Evolutionary conservation across 2,888 invertebrate genomes (phyloP), one percentile per base, ranked within the genome.

Genomic region (Cephus rjabovi): DNA sequence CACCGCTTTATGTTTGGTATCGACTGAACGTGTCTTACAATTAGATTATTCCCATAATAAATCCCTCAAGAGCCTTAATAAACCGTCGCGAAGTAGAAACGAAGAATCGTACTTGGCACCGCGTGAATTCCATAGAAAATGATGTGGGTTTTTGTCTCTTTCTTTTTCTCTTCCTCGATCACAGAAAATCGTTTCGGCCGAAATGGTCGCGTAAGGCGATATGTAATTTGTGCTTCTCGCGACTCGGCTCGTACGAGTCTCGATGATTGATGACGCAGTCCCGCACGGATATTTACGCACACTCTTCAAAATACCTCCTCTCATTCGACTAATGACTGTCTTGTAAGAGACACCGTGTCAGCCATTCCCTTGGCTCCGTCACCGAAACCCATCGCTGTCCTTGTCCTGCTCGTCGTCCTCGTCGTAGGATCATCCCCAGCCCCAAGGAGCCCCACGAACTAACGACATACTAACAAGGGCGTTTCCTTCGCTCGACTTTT

Each of bases 231-330:
- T 85, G 85, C 85, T 82, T 84, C 80, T 81, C 79, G 81, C 80
- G 80, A 77, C 76, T 31, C 77, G 76, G 73, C 75, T 73, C 77
- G 74, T 81, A 81, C 81, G 81, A 83, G 81, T 71, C 75, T 75
- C 82, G 87, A 89, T 89, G 91, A 91, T 91, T 90, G 90, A 90
- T 90, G 90, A 89, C 84, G 79, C 80, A 83, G 84, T 85, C 82
- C 82, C 81, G 56, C 56, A 84, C 82, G 84, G 83, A 89, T 87
- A 90, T 88, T 86, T 87, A 86, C 86, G 85, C 85, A 83, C 83
- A 84, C 84, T 83, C 85, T 83, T 83, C 81, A 80, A 82, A 86
- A 87, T 85, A 84, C 82, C 83, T 84, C 79, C 84, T 86, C 87
- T 85, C 86, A 85, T 87, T 87, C 87, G 84, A 85, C 87, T 90